Evolutionary conservation across 1,140 invertebrate genomes (phyloP).

Genomic region (Bathynomus jamesi): DNA sequence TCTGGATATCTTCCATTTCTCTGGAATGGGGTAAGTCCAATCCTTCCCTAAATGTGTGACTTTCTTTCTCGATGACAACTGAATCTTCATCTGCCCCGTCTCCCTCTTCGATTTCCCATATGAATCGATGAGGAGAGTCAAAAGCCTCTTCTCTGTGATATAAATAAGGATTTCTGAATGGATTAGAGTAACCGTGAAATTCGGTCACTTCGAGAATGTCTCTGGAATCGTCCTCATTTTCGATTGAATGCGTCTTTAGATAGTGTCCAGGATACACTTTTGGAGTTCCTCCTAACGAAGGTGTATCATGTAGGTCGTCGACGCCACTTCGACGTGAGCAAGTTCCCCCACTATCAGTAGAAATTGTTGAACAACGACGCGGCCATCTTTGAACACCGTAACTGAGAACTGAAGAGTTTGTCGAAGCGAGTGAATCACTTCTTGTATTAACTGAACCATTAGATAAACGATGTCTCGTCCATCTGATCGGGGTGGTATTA

Average conservation of each 20-base stretch:
- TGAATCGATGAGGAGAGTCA: slow-evolving; percentile 20
- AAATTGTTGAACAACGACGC: slow-evolving; percentile 28
- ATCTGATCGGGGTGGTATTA: slow-evolving; percentile 26
- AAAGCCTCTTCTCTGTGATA: slow-evolving; percentile 14
- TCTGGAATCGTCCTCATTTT: slow-evolving; percentile 26
- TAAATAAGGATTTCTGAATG: slow-evolving; percentile 25
- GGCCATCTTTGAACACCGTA: slow-evolving; percentile 27
- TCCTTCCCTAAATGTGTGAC: background rate
- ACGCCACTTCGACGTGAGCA: slow-evolving; percentile 19
- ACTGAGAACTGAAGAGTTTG: slow-evolving; percentile 32
- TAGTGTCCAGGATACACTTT: background rate
- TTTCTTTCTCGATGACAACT: slow-evolving; percentile 5
- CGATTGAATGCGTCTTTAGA: background rate
- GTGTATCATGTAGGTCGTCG: slow-evolving; percentile 18
- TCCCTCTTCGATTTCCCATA: slow-evolving; percentile 29
- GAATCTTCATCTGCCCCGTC: slow-evolving; percentile 24
- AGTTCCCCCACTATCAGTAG: slow-evolving; percentile 33
- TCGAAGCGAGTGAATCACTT: slow-evolving; percentile 35
- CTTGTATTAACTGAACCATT: slow-evolving; percentile 35
- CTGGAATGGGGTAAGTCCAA: background rate
- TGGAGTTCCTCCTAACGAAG: background rate
- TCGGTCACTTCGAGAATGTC: slow-evolving; percentile 17
- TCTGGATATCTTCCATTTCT: background rate
- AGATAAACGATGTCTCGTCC: slow-evolving; percentile 29
- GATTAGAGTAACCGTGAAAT: slow-evolving; percentile 30